Evolutionary conservation across 2,797 vertebrate genomes (phyloP), one percentile per base, ranked within the genome.

Genomic region (Echiichthys vipera): DNA sequence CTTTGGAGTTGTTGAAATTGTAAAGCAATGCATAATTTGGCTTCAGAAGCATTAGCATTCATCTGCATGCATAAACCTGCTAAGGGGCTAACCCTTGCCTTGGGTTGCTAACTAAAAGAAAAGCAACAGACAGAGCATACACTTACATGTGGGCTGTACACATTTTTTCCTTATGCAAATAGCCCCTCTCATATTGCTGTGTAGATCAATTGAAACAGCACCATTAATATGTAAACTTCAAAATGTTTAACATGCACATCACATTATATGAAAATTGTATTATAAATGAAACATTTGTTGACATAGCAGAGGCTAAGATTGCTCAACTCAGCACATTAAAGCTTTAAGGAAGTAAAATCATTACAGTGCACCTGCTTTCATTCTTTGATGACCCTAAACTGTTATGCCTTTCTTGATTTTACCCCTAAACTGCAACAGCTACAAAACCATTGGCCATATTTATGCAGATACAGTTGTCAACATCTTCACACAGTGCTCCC

Each of bases 21-120:
- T 73, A 74, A 83, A 83, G 71, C 70, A 65, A 68, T 65, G 69
- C 61, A 79, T 86, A 62, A 78, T 78, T 81, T 71, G 6, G 5
- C 63, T 78, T 75, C 39, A 74, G 53, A 82, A 22, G 34, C 65
- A 84, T 80, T 78, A 69, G 39, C 69, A 72, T 83, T 84, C 55
- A 70, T 78, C 42, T 66, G 50, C 49, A 73, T 78, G 27, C 68
- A 65, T 53, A 67, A 82, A 67, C 58, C 53, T 78, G 65, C 55
- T 24, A 43, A 59, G 51, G 32, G 64, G 53, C 54, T 66, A 76
- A 75, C 67, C 51, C 65, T 80, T 53, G 78, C 83, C 68, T 80
- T 53, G 55, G 83, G 81, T 69, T 63, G 67, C 59, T 75, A 56
- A 70, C 53, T 39, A 32, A 79, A 74, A 78, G 63, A 78, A 76